Base-by-base conservation (phyloP, 2,797 vertebrate species). In the Philypnodon macrostomus region DNA sequence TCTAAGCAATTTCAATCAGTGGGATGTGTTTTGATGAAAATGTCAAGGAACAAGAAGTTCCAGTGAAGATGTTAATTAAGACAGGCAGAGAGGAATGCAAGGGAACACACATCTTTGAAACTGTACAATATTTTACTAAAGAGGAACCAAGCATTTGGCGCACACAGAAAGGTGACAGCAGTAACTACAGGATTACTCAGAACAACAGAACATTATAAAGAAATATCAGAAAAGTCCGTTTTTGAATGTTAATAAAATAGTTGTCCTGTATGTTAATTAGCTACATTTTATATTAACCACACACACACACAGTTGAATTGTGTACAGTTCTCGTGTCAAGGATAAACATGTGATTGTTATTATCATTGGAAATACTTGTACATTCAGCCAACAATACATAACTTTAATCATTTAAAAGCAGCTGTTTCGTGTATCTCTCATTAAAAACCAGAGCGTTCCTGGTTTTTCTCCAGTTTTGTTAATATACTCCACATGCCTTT, bases 11-110 rank as follows among this genome's bases (percentile, higher is more conserved):
- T 66, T 75, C 23, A 4, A 73, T 71, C 58, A 71, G 54, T 46
- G 54, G 39, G 57, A 12, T 69, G 74, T 77, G 70, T 74, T 74
- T 61, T 70, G 66, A 73, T 56, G 59, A 70, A 75, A 79, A 77
- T 70, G 19, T 60, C 71, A 51, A 48, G 58, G 52, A 5, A 52
- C 4, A 4, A 45, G 35, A 56, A 68, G 55, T 58, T 58, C 69
- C 24, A 12, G 52, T 37, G 54, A 38, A 30, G 67, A 19, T 41
- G 27, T 48, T 81, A 77, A 85, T 79, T 58, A 47, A 55, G 66
- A 67, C 30, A 49, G 77, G 81, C 73, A 49, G 47, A 48, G 7
- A 71, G 70, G 80, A 84, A 82, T 80, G 68, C 45, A 65, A 63
- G n/a, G n/a, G n/a, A n/a, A n/a, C n/a, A n/a, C n/a, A n/a, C n/a